Evolutionary conservation across 1,140 invertebrate species (phyloP).

Genomic region (Lepidurus arcticus): DNA sequence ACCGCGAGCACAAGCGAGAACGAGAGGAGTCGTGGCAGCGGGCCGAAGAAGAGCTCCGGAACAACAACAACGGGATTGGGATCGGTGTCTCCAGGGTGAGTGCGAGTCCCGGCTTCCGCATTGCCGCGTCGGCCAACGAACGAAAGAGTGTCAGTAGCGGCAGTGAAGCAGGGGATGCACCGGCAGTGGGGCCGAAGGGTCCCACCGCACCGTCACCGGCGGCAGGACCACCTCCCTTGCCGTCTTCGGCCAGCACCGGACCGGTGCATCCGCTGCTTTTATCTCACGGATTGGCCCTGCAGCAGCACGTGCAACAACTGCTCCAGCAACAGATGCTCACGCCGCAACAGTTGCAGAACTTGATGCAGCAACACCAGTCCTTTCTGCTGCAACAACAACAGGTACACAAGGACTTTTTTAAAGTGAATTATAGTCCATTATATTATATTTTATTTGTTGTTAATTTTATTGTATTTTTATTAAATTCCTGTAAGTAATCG

Average conservation of each 20-base stretch:
- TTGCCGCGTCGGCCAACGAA: background rate
- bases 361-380: slow-evolving; percentile 26
- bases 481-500: too few relatives aligned
- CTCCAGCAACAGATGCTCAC: slow-evolving; percentile 30
- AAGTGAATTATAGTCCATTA: background rate
- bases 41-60: background rate
- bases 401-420: background rate
- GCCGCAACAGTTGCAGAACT: slow-evolving; percentile 22
- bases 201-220: background rate
- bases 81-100: background rate
- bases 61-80: background rate
- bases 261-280: slow-evolving; percentile 29
- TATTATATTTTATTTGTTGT: background rate
- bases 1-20: background rate
- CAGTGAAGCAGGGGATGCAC: background rate
- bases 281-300: slow-evolving; percentile 29
- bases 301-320: slow-evolving; percentile 34
- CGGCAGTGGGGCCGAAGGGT: background rate
- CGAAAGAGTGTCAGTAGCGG: slow-evolving; percentile 22
- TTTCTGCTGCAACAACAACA: slow-evolving; percentile 34
- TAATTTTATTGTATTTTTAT: background rate
- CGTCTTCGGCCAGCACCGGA: background rate
- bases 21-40: background rate
- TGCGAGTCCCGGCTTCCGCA: background rate
- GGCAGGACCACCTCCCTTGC: too few relatives aligned